Evolutionary conservation across 1,140 invertebrate genomes (phyloP).

Genomic region (Drosophila ogumai): DNA sequence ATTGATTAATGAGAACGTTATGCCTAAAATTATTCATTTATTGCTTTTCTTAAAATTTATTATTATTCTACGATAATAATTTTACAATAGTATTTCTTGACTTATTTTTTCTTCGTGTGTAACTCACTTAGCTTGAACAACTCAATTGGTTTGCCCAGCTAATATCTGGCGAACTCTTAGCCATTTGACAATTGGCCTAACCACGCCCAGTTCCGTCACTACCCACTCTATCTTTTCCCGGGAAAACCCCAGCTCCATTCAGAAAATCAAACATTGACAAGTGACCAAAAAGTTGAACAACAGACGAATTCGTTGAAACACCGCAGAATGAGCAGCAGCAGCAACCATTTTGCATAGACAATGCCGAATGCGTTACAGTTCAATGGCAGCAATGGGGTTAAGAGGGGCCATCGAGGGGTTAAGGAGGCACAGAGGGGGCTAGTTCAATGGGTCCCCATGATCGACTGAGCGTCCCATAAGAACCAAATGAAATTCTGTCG

Average conservation of each 20-base stretch:
- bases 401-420: slow-evolving; percentile 1
- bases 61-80: too few species aligned
- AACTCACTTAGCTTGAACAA: not conserved
- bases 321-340: slow-evolving; percentile 44
- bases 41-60: too few species aligned
- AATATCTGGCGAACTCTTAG: slow-evolving; percentile 27
- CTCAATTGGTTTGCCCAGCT: slow-evolving; percentile 18
- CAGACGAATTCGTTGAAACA: slow-evolving; percentile 53
- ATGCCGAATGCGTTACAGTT: slow-evolving; percentile 77
- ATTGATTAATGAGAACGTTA: too few species aligned
- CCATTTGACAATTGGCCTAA: slow-evolving; percentile 21
- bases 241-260: slow-evolving; percentile 6
- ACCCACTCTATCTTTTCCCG: not conserved
- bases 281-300: slow-evolving; percentile 67
- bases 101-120: not conserved
- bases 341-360: slow-evolving; percentile 70
- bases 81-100: too few species aligned
- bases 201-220: not conserved
- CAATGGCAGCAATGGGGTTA: slow-evolving; percentile 47
- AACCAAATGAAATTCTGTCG: slow-evolving; percentile 82
- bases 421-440: not conserved
- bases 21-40: too few species aligned
- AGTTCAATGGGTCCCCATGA: slow-evolving; percentile 56
- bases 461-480: slow-evolving; percentile 67
- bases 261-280: slow-evolving; percentile 47